Evolutionary conservation across 2,113 vertebrate genomes (phyloP).

Genomic region (Azemiops feae): DNA sequence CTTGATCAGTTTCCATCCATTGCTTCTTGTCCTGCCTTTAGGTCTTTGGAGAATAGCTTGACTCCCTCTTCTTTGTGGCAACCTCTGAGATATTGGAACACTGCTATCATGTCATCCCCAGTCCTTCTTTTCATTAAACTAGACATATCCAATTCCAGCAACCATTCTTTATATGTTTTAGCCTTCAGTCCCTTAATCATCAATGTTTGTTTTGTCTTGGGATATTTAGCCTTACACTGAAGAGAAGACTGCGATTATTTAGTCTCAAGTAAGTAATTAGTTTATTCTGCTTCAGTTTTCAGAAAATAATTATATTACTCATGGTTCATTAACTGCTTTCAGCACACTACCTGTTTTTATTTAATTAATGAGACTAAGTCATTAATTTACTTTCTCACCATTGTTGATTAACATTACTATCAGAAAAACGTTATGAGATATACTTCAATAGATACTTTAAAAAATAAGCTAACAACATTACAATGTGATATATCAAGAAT

Average conservation of each 20-base stretch:
- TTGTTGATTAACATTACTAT: slow-evolving; percentile 65
- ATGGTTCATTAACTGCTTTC: slow-evolving; percentile 65
- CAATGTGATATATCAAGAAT: neutral
- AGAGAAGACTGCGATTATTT: slow-evolving; percentile 60
- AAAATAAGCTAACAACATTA: neutral
- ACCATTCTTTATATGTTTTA: too few relatives aligned
- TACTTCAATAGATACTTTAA: slow-evolving; percentile 25
- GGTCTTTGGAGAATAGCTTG: too few relatives aligned
- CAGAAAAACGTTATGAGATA: slow-evolving; percentile 53
- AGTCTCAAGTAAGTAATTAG: slow-evolving; percentile 64
- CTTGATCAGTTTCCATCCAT: too few relatives aligned
- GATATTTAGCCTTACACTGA: slow-evolving; percentile 44
- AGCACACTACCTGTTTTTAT: slow-evolving; percentile 61
- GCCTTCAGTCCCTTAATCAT: too few relatives aligned
- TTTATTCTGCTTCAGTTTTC: slow-evolving; percentile 61
- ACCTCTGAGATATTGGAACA: too few relatives aligned
- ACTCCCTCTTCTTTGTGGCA: too few relatives aligned
- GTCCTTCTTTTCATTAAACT: too few relatives aligned
- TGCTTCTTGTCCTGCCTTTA: too few relatives aligned
- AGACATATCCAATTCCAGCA: too few relatives aligned
- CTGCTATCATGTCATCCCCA: too few relatives aligned
- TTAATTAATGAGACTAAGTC: slow-evolving; percentile 63
- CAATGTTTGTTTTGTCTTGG: slow-evolving; percentile 31
- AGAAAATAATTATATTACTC: slow-evolving; percentile 66
- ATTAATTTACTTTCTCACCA: slow-evolving; percentile 60